Percentiles rank a stretch among this genome's conserved stretches.
phyloP scores from a whole-genome alignment of 1,140 invertebrate genomes.

The Stratiolaelaps scimitus region DNA sequence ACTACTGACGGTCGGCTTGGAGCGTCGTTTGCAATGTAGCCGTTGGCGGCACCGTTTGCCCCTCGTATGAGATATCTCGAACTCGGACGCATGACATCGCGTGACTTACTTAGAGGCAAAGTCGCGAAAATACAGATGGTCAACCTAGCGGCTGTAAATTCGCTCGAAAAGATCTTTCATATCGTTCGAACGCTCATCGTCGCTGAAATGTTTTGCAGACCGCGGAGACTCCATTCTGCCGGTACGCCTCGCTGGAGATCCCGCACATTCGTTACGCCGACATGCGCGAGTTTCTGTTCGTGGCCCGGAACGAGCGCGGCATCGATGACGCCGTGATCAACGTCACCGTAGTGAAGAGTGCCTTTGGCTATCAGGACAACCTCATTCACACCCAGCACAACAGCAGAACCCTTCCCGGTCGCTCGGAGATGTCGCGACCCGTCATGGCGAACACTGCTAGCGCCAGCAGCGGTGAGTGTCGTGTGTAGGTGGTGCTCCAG shows the following conservation, averaged over 20 bases:
- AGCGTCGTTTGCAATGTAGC: no score
- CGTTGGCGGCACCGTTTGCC: no score
- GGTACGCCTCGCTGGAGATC: slow-evolving; percentile 46
- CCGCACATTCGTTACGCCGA: slow-evolving; percentile 46
- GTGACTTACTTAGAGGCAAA: no score
- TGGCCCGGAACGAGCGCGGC: slow-evolving; percentile 47
- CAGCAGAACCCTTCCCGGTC: neutral
- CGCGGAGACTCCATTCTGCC: slow-evolving; percentile 45
- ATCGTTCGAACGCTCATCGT: no score
- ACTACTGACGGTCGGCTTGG: no score
- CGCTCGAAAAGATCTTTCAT: no score
- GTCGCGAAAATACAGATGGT: no score
- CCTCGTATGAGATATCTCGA: no score
- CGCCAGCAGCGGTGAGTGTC: neutral
- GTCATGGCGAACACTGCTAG: slow-evolving; percentile 11
- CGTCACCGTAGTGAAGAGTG: slow-evolving; percentile 41
- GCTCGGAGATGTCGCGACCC: slow-evolving; percentile 16
- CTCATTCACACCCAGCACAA: slow-evolving; percentile 7
- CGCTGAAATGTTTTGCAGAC: slow-evolving; percentile 38
- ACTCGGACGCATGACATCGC: no score
- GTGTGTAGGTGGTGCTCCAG: no score
- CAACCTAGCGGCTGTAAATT: no score
- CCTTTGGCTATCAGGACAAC: slow-evolving; percentile 20
- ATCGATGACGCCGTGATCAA: slow-evolving; percentile 48
- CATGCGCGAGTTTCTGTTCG: slow-evolving; percentile 48